These are phyloP conservation scores for Polyergus mexicanus DNA, from an alignment of 1,140 invertebrate species.

Conservation along the genomic window DNA sequence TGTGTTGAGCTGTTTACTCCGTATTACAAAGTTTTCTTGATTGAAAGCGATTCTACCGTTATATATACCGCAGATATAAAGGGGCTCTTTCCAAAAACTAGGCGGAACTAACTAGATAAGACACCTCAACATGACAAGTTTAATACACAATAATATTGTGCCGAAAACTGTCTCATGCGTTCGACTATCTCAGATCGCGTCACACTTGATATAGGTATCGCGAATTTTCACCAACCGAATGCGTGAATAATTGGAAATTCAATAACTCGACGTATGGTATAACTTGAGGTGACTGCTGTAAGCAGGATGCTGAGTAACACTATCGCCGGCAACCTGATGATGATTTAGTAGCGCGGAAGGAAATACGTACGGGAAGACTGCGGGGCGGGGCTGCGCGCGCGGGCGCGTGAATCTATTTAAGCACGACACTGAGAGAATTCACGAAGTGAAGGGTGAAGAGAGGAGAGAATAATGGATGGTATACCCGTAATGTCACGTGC, in stretches of 20 bases:
- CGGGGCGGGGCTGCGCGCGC: neutral
- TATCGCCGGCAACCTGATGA: conserved; percentile 54
- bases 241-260: conserved; percentile 56
- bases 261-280: conserved; percentile 38
- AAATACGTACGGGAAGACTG: conserved; percentile 38
- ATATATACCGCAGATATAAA: neutral
- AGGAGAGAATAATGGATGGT: conserved; percentile 81
- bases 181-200: neutral
- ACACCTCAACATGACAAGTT: conserved; percentile 3
- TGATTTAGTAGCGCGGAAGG: conserved; percentile 59
- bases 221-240: conserved; percentile 45
- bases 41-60: neutral
- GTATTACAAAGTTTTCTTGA: neutral
- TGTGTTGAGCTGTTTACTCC: neutral
- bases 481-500: conserved; percentile 80
- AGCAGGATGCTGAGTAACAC: conserved; percentile 55
- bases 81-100: neutral
- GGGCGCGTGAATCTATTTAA: conserved; percentile 58
- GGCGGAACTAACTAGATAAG: neutral
- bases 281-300: conserved; percentile 27
- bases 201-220: neutral
- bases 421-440: conserved; percentile 55
- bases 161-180: neutral
- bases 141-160: neutral
- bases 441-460: conserved; percentile 61